Conservation (phyloP, 92 coral and sea anemone species). For the Epizoanthus ramosus region DNA sequence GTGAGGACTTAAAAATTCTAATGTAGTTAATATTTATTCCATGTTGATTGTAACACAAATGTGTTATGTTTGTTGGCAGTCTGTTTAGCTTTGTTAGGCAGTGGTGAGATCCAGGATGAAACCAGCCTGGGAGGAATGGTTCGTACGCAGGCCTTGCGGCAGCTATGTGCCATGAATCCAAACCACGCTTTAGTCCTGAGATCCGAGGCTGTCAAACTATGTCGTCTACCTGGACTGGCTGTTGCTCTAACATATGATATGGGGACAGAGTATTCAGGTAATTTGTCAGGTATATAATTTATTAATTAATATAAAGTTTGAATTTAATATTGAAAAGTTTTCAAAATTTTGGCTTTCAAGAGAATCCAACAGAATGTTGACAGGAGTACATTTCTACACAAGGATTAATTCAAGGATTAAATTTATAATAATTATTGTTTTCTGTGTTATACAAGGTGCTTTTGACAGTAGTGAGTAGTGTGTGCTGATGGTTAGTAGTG, state of each 20-base stretch:
- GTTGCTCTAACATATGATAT: slow-evolving; percentile 90
- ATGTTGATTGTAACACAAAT: too few relatives aligned
- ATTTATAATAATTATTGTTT: too few relatives aligned
- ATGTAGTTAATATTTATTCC: too few relatives aligned
- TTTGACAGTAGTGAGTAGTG: slow-evolving; percentile 23
- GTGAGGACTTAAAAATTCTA: too few relatives aligned
- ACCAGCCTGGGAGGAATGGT: slow-evolving; percentile 81
- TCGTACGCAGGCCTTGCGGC: slow-evolving; percentile 82
- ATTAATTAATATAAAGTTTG: too few relatives aligned
- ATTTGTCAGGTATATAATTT: too few relatives aligned
- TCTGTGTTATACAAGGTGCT: too few relatives aligned
- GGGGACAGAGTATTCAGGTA: slow-evolving; percentile 59
- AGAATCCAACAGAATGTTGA: neutral
- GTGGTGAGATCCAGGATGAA: slow-evolving; percentile 86
- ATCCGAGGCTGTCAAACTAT: slow-evolving; percentile 78
- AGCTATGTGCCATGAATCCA: slow-evolving; percentile 93
- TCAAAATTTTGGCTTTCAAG: too few relatives aligned
- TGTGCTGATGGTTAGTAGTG: neutral
- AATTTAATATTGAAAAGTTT: too few relatives aligned
- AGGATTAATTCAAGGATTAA: too few relatives aligned
- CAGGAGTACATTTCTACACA: neutral
- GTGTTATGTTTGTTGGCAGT: slow-evolving; percentile 43
- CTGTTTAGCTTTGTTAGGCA: slow-evolving; percentile 69
- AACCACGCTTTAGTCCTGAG: slow-evolving; percentile 82
- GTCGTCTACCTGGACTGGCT: slow-evolving; percentile 95